phyloP scores from a whole-genome alignment of 2,888 invertebrate genomes.

The Tiphia femorata region DNA sequence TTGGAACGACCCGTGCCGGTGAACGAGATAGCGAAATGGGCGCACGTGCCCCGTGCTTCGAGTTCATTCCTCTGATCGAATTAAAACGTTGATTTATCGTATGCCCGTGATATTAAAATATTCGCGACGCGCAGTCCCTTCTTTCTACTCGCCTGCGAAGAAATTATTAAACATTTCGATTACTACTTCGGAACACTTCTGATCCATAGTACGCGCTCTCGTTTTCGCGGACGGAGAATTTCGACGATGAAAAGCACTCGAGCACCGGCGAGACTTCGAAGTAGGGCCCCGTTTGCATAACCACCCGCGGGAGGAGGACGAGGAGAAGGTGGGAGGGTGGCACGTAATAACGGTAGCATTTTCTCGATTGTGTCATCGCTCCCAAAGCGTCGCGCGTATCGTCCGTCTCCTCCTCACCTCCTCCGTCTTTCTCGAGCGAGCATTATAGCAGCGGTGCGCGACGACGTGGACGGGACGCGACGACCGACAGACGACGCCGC shows the following conservation, averaged over 20 bases:
- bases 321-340: constrained; percentile 9
- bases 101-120: no score
- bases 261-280: constrained; percentile 28
- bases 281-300: constrained; percentile 45
- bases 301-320: not conserved
- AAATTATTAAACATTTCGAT: no score
- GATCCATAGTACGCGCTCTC: no score
- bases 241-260: constrained; percentile 27
- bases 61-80: no score
- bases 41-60: constrained; percentile 35
- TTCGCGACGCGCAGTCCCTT: no score
- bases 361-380: constrained; percentile 64
- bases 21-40: constrained; percentile 34
- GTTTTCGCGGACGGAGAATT: not conserved
- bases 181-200: no score
- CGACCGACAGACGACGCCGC: constrained; percentile 5
- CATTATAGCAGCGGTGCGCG: constrained; percentile 10
- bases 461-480: no score
- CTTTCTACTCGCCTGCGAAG: no score
- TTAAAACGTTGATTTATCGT: no score
- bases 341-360: constrained; percentile 59
- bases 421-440: not conserved
- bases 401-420: constrained; percentile 2
- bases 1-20: constrained; percentile 33
- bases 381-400: constrained; percentile 42